Base-by-base conservation (phyloP, 2,113 vertebrate species). In the Phylloscopus trochiloides region DNA sequence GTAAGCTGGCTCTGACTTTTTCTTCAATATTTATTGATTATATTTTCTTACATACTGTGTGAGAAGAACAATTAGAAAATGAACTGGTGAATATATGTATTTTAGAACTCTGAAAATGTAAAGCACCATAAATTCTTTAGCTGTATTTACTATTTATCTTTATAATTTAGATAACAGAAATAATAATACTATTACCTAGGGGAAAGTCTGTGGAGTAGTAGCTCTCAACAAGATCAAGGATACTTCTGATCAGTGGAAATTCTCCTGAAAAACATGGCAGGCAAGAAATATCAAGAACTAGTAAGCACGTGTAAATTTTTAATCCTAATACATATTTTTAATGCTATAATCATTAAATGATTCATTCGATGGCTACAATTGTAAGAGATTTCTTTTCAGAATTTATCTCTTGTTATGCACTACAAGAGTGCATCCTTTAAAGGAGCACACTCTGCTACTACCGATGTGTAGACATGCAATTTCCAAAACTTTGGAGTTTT, bases 381-480 rank as follows among this genome's bases (percentile, higher is more conserved):
- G 16, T 20, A 54, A 72, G 25, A 43, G 7, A 85, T 55, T 88
- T 78, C 10, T 20, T 78, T 82, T 43, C 5, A 3, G 17, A 91
- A 77, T 81, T 70, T 85, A 34, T 6, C 3, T 77, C 34, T 76
- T 20, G 28, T 76, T 80, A 45, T 26, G 42, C 22, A 45, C 73
- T 50, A 58, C 10, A 77, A 21, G 58, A 65, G 25, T 42, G 11
- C 10, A 77, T 47, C 40, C 61, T 85, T 73, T 61, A 43, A 79
- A 86, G 36, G 62, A 83, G 52, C 42, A 57, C 10, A 7, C 12
- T 57, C 9, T 48, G 36, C 29, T 76, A 24, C 34, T 80, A 3
- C 8, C 1, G 0, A 32, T 38, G 12, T 28, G 3, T 14, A n/a
- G 31, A n/a, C 6, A 25, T 3, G 31, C 57, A 0, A 15, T 29